Evolutionary conservation across 2,888 invertebrate species (phyloP).

Genomic region (Chalcis sispes): DNA sequence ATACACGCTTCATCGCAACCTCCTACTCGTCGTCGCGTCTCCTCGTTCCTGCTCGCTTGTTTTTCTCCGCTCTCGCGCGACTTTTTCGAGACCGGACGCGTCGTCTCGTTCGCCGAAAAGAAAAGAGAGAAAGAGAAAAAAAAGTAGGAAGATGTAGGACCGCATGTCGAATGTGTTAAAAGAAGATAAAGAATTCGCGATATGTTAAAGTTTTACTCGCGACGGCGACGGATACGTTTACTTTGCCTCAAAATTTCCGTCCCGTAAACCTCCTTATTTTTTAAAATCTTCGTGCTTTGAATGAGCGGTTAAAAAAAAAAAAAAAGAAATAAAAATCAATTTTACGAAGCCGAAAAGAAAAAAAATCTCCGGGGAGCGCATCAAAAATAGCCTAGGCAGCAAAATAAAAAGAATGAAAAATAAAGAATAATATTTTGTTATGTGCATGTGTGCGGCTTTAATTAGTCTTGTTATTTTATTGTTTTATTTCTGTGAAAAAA

Average conservation of each 20-base stretch:
- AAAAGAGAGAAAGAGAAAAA: constrained; percentile 9
- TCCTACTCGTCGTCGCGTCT: not conserved
- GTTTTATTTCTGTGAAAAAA: constrained; percentile 33
- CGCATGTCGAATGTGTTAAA: constrained; percentile 31
- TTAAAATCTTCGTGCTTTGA: not conserved
- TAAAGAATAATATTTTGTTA: constrained; percentile 33
- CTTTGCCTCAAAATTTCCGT: constrained; percentile 10
- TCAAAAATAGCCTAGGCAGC: constrained; percentile 35
- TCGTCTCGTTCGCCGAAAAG: not conserved
- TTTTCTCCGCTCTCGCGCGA: not conserved
- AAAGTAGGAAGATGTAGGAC: constrained; percentile 29
- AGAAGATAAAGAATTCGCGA: constrained; percentile 38
- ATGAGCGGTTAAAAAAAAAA: no score
- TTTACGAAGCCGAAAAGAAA: constrained; percentile 32
- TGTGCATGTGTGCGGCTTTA: constrained; percentile 48
- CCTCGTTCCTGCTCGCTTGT: constrained; percentile 9
- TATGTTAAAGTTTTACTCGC: constrained; percentile 37
- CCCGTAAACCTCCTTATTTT: constrained; percentile 10
- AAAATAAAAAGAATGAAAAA: constrained; percentile 9
- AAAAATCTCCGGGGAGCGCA: constrained; percentile 38
- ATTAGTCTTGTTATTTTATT: constrained; percentile 51
- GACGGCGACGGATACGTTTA: not conserved
- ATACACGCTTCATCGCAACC: not conserved
- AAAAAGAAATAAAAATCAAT: constrained; percentile 52
- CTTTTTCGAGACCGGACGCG: constrained; percentile 13